Percentiles rank a stretch among this genome's conserved stretches.
phyloP scores from a whole-genome alignment of 2,888 invertebrate genomes.

The Cancer borealis region DNA sequence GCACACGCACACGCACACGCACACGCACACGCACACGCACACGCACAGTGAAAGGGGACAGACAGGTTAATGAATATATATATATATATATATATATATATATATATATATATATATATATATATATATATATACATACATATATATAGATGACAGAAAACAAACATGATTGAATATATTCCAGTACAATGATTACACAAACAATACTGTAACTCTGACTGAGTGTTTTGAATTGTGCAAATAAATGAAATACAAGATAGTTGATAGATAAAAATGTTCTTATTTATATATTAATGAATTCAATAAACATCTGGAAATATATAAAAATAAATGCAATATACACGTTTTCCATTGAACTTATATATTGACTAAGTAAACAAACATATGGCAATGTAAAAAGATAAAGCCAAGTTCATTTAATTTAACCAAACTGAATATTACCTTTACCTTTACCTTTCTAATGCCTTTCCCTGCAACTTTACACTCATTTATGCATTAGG shows the following conservation, averaged over 20 bases:
- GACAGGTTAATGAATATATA: slow-evolving; percentile 20
- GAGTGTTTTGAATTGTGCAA: not conserved
- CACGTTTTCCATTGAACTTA: too few relatives aligned
- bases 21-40: slow-evolving; percentile 31
- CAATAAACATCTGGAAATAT: too few relatives aligned
- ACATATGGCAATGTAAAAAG: too few relatives aligned
- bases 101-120: too few relatives aligned
- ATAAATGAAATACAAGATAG: not conserved
- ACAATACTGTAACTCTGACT: not conserved
- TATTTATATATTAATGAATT: too few relatives aligned
- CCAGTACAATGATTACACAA: not conserved
- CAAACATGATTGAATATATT: not conserved
- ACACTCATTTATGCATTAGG: not conserved
- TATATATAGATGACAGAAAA: not conserved
- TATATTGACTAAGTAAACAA: too few relatives aligned
- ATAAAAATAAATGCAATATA: too few relatives aligned
- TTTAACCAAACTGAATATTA: not conserved
- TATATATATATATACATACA: not conserved
- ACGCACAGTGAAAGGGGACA: not conserved
- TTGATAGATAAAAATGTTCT: not conserved
- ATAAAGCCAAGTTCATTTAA: not conserved
- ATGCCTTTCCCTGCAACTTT: not conserved
- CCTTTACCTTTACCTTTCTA: not conserved
- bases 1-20: not conserved
- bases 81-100: not conserved